Evolutionary conservation across 2,113 vertebrate species (phyloP), one percentile per base, ranked within the genome.

Genomic region (Pteronura brasiliensis): DNA sequence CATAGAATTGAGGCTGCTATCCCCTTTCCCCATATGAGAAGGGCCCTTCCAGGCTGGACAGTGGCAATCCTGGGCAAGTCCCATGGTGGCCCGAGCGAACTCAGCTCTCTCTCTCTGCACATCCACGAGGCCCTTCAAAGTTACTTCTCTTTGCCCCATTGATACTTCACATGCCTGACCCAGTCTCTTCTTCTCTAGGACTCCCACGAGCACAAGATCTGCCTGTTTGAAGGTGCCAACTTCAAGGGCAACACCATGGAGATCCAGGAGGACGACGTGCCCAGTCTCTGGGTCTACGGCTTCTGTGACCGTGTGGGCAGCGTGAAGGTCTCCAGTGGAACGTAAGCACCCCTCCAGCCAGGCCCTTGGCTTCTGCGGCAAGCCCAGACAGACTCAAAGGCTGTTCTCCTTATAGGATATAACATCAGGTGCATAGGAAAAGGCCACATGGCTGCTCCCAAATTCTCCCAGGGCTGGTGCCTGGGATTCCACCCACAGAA

Each of bases 241-340:
- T 99, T 99, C 99, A 99, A 99, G 98, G 99, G 99, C 98, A 99
- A 99, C 99, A 99, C 99, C 99, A 99, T 99, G 99, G 99, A 99
- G 98, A 99, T 99, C 98, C 99, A 99, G 98, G 99, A 99, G 98
- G 99, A 99, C 0, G 99, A 99, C 0, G 99, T 99, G 94, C 99
- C 99, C 98, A 99, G 99, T 97, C 99, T 99, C 92, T 99, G 99
- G 99, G 99, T 99, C 95, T 99, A 99, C 0, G 99, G 99, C 98
- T 99, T 99, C 99, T 99, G 99, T 5, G 99, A 99, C 99, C 99
- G 99, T 1, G 99, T 99, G 99, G 99, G 99, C 99, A 99, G 99
- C 34, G 99, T 99, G 98, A 99, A 97, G 98, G 99, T 99, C 85
- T 98, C 99, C 29, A 99, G 99, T 52, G 99, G 99, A 99, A 99